Percentiles rank a stretch among this genome's conserved stretches.
These are phyloP conservation scores for Oscarella lobularis DNA, from an alignment of 37 sponge, comb jelly and placozoan species.

Conservation along the genomic window DNA sequence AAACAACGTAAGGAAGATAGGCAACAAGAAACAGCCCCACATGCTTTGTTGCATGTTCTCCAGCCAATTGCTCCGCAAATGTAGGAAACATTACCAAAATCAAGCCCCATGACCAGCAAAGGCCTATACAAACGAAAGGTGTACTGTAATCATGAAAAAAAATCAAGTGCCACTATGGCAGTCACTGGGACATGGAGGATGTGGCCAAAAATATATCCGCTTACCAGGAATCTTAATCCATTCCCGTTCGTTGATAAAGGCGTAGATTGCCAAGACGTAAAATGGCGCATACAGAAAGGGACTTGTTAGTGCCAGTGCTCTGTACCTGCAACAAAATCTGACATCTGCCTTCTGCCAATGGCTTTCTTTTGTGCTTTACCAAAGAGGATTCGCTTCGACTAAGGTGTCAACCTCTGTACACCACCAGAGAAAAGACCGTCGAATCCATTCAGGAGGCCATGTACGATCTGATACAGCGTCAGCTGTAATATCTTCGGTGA, in stretches of 20 bases:
- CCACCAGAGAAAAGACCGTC: constrained; percentile 55
- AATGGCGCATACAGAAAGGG: constrained; percentile 63
- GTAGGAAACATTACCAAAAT: constrained; percentile 44
- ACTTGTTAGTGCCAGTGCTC: constrained; percentile 54
- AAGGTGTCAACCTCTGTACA: constrained; percentile 62
- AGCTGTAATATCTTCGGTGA: neutral
- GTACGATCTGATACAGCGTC: constrained; percentile 18
- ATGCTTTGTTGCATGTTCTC: constrained; percentile 33
- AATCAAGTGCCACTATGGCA: neutral
- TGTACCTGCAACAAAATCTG: constrained; percentile 26
- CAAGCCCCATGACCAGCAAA: constrained; percentile 67
- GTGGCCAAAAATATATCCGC: neutral
- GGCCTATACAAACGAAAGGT: constrained; percentile 22
- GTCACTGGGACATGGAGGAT: neutral
- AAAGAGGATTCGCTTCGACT: constrained; percentile 51
- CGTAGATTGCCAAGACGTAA: constrained; percentile 67
- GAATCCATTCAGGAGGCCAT: constrained; percentile 57
- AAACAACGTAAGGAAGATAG: constrained; percentile 40
- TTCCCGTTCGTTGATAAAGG: constrained; percentile 54
- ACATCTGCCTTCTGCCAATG: too few relatives aligned
- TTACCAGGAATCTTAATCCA: constrained; percentile 79
- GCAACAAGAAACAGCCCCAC: constrained; percentile 24
- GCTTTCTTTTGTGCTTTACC: too few relatives aligned
- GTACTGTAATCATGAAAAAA: neutral
- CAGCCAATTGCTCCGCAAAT: constrained; percentile 44